Evolutionary conservation across 2,113 vertebrate species (phyloP).

Genomic region (Mormoops blainvillei): DNA sequence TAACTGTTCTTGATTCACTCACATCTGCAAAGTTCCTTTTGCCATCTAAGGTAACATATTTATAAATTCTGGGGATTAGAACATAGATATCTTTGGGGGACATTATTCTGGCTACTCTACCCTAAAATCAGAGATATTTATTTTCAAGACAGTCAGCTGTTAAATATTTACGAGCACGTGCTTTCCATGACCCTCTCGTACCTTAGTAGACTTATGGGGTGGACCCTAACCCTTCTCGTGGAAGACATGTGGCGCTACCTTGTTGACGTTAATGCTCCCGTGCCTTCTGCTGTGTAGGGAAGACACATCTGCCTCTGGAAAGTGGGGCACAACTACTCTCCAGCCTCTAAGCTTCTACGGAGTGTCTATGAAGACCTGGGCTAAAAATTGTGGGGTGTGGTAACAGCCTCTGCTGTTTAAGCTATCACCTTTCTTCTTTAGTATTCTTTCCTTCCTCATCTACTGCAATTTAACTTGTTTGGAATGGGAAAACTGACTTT

Average conservation of each 20-base stretch:
- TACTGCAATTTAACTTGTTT: background rate
- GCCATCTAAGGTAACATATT: background rate
- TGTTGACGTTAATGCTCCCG: background rate
- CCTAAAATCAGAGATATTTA: background rate
- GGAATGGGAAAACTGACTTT: background rate
- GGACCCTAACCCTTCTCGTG: background rate
- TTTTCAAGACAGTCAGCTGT: background rate
- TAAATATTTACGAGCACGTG: background rate
- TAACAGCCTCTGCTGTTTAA: background rate
- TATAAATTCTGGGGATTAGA: background rate
- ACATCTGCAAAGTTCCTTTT: background rate
- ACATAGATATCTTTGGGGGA: background rate
- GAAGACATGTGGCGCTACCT: rapidly evolving
- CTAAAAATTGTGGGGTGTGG: rapidly evolving
- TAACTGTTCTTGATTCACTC: background rate
- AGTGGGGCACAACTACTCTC: rapidly evolving
- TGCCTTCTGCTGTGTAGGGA: background rate
- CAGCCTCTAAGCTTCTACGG: background rate
- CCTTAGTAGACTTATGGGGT: background rate
- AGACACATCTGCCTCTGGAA: background rate
- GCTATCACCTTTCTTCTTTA: background rate
- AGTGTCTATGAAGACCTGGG: background rate
- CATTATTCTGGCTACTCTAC: background rate
- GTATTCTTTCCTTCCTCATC: background rate
- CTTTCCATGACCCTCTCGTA: background rate